These are phyloP conservation scores for Drosophila aff. DNA, from an alignment of 1,140 invertebrate species.

Conservation along the genomic window DNA sequence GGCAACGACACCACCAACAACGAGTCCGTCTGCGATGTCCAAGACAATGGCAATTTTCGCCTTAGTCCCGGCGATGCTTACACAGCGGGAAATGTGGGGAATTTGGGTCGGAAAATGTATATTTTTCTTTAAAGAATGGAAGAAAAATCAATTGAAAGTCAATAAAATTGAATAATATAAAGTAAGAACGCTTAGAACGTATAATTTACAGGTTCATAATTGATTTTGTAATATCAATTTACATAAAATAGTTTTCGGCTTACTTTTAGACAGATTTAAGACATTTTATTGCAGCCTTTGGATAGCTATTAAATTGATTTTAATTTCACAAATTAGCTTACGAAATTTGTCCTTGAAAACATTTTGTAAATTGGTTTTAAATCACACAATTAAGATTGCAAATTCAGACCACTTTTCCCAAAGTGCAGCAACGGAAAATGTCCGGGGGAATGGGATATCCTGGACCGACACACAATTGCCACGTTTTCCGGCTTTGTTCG, in stretches of 20 bases:
- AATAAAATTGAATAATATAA: not conserved
- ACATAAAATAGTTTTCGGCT: too few relatives aligned
- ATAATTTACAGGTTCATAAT: too few relatives aligned
- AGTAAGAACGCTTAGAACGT: too few relatives aligned
- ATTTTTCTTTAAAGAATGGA: not conserved
- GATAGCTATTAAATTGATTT: too few relatives aligned
- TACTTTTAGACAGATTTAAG: too few relatives aligned
- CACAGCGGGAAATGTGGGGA: slow-evolving; percentile 2
- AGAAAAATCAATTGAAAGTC: not conserved
- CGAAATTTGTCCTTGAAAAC: too few relatives aligned
- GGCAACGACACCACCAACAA: slow-evolving; percentile 41
- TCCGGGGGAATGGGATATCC: slow-evolving; percentile 6
- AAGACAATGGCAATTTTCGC: slow-evolving; percentile 55
- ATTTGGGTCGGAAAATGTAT: too few relatives aligned
- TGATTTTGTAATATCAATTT: too few relatives aligned
- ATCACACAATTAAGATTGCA: too few relatives aligned
- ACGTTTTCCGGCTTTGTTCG: slow-evolving; percentile 58
- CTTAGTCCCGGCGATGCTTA: not conserved
- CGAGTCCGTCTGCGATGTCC: not conserved
- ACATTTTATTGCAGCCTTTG: too few relatives aligned
- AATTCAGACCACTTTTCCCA: not conserved
- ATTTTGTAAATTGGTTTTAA: too few relatives aligned
- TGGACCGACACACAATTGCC: slow-evolving; percentile 51
- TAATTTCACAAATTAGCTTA: too few relatives aligned
- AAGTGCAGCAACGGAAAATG: slow-evolving; percentile 6